Percentiles rank a stretch among this genome's conserved stretches.
These are phyloP conservation scores for Myxocyprinus asiaticus DNA, from an alignment of 2,113 vertebrate species.

Conservation along the genomic window DNA sequence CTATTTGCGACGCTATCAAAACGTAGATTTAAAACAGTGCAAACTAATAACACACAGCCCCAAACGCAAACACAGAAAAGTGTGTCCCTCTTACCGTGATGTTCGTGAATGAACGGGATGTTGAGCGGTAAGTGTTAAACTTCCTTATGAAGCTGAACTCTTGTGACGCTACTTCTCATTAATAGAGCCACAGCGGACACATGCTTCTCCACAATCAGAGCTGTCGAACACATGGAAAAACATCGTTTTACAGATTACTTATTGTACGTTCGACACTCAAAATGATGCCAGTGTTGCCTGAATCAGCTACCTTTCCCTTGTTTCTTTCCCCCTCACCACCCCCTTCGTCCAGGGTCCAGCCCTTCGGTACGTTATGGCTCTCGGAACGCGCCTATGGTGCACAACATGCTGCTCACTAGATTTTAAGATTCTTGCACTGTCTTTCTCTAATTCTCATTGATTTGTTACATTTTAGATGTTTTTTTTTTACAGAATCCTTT, in stretches of 20 bases:
- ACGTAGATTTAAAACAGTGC: background rate
- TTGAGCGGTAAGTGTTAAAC: background rate
- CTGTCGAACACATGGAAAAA: background rate
- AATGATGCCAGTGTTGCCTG: background rate
- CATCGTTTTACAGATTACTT: background rate
- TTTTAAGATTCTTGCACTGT: background rate
- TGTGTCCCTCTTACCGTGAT: background rate
- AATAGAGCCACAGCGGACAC: background rate
- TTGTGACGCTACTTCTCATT: constrained; percentile 11
- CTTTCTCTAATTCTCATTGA: background rate
- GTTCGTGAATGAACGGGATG: background rate
- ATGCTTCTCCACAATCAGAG: background rate
- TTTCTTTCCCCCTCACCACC: background rate
- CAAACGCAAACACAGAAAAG: background rate
- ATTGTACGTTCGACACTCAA: background rate
- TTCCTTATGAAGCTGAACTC: background rate
- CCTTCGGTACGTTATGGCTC: background rate
- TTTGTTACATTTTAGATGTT: too few relatives aligned
- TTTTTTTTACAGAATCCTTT: too few relatives aligned
- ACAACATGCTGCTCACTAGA: background rate
- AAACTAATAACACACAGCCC: background rate
- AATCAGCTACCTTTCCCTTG: constrained; percentile 10
- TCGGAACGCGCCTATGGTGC: background rate
- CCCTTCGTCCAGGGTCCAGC: background rate
- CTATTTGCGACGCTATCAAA: background rate